A percentile compares a stretch with the other conserved stretches of the same genome.
Conservation (phyloP, 2,888 invertebrate genomes). For the Sepiola atlantica region DNA sequence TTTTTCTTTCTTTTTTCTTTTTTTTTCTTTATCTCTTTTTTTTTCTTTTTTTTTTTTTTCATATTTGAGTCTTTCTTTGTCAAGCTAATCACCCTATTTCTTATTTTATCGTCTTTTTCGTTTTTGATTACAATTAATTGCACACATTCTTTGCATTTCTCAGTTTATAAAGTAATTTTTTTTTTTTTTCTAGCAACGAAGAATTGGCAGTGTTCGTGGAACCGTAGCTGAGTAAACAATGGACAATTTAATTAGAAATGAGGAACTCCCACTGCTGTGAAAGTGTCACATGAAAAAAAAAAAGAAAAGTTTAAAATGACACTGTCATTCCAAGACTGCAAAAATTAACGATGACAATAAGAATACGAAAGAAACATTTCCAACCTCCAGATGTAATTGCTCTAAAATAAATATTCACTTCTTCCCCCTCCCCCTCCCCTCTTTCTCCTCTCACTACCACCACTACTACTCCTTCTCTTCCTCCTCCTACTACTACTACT, state of each 20-base stretch:
- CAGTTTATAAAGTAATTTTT: neutral
- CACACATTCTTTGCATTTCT: neutral
- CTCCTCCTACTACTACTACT: neutral
- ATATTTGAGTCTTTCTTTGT: neutral
- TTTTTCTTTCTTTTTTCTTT: too few species aligned
- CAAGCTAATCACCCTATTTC: neutral
- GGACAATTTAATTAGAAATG: neutral
- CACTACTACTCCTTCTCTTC: neutral
- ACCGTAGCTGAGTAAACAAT: neutral
- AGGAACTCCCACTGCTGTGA: conserved; percentile 39
- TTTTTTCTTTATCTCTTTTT: too few species aligned
- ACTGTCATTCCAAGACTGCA: conserved; percentile 40
- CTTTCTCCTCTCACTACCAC: neutral
- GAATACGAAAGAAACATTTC: neutral
- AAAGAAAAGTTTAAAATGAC: neutral
- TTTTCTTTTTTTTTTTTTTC: too few species aligned
- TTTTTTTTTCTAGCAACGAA: conserved; percentile 32
- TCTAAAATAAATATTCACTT: neutral
- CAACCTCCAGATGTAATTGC: neutral
- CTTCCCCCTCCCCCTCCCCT: neutral
- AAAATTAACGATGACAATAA: neutral
- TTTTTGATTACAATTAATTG: neutral
- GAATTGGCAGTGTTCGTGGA: conserved; percentile 5
- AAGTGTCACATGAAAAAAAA: neutral
- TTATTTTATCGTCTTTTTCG: neutral